phyloP scores from a whole-genome alignment of 2,888 invertebrate genomes.

The Eilema sororculum region DNA sequence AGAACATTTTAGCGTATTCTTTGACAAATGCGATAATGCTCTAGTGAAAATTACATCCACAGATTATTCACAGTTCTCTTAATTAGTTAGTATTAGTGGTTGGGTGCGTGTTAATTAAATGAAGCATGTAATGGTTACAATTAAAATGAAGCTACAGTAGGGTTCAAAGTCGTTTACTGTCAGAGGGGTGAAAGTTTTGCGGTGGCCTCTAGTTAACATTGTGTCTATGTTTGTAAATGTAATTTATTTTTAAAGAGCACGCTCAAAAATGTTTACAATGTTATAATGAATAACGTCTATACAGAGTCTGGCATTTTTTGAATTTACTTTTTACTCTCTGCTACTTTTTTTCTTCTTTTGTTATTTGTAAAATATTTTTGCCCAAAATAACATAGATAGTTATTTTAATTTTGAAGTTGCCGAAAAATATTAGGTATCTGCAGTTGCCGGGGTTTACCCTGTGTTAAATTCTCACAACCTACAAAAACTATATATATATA shows the following conservation, averaged over 20 bases:
- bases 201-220: slow-evolving; percentile 24
- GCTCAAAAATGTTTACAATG: background rate
- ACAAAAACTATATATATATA: too few relatives aligned
- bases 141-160: slow-evolving; percentile 53
- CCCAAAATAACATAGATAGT: background rate
- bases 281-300: slow-evolving; percentile 11
- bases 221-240: slow-evolving; percentile 20
- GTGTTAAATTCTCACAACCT: background rate
- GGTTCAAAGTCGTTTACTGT: slow-evolving; percentile 51
- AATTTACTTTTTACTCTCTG: background rate
- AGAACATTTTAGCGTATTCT: background rate
- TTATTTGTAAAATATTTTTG: background rate
- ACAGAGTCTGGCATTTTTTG: background rate
- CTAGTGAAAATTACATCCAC: background rate
- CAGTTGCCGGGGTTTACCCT: background rate
- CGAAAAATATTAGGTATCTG: background rate
- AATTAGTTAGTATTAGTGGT: slow-evolving; percentile 57
- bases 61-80: slow-evolving; percentile 41
- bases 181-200: slow-evolving; percentile 36
- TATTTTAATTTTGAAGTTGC: background rate
- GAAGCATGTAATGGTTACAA: slow-evolving; percentile 59
- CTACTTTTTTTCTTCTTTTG: background rate
- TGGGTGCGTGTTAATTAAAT: slow-evolving; percentile 56
- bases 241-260: slow-evolving; percentile 15
- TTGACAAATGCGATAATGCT: background rate